Conservation (phyloP, 2,113 vertebrate species). For the Motacilla tschutschensis region DNA sequence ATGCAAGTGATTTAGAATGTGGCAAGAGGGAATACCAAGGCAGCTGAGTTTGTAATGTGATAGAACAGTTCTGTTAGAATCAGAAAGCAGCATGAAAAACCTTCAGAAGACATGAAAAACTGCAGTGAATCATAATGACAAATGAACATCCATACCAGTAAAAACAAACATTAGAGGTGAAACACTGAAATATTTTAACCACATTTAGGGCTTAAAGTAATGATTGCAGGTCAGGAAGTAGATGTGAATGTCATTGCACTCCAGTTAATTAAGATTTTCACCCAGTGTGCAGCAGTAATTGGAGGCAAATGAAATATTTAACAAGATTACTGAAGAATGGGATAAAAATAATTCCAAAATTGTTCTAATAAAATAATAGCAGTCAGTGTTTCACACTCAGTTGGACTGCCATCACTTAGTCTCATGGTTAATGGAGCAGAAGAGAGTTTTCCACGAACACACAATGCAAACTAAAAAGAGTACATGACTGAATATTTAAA, state of each 20-base stretch:
- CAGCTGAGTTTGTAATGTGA: not conserved
- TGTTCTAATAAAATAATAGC: not conserved
- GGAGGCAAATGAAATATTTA: not conserved
- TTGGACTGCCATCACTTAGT: not conserved
- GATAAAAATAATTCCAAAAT: not conserved
- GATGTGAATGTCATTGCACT: not conserved
- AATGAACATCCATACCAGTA: not conserved
- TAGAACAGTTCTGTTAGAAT: not conserved
- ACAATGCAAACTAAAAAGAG: not conserved
- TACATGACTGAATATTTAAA: not conserved
- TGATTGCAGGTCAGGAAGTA: not conserved
- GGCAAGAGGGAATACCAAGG: not conserved
- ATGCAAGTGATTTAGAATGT: not conserved
- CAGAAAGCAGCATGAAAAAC: not conserved
- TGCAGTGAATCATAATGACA: not conserved
- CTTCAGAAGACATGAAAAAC: not conserved
- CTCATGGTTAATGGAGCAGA: not conserved
- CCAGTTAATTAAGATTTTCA: not conserved
- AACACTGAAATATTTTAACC: not conserved
- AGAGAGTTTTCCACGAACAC: not conserved
- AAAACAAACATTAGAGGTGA: not conserved
- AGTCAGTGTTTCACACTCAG: not conserved
- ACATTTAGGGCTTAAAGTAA: not conserved
- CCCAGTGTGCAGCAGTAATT: not conserved
- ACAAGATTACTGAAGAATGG: not conserved